These are phyloP conservation scores for Polyommatus iphigenia DNA, from an alignment of 2,888 invertebrate genomes.

Conservation along the genomic window DNA sequence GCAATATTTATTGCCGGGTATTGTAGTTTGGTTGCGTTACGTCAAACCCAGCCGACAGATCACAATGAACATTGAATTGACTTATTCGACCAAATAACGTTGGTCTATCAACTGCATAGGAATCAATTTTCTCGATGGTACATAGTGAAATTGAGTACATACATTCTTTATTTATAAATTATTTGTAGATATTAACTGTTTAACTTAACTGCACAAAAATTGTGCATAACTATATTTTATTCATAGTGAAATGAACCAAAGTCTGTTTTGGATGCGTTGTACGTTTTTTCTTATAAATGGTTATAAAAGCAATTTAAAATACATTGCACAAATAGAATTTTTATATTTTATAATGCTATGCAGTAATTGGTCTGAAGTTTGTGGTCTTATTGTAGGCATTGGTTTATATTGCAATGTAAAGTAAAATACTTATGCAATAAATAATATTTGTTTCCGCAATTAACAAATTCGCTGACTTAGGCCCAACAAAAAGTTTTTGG, in stretches of 20 bases:
- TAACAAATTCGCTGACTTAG: too few species aligned
- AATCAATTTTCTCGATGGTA: too few species aligned
- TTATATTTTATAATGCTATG: slow-evolving; percentile 7
- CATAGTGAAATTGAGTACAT: neutral
- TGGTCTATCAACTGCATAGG: too few species aligned
- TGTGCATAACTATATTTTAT: slow-evolving; percentile 2
- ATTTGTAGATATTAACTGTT: slow-evolving; percentile 23
- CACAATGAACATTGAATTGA: too few species aligned
- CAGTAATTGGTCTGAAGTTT: neutral
- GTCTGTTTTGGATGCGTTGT: slow-evolving; percentile 28
- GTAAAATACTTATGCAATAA: too few species aligned
- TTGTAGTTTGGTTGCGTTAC: too few species aligned
- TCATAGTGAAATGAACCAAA: neutral
- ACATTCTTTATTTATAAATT: neutral
- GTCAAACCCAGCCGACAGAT: too few species aligned
- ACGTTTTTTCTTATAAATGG: slow-evolving; percentile 25
- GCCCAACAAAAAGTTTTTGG: too few species aligned
- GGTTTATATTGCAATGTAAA: too few species aligned
- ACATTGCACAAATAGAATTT: neutral
- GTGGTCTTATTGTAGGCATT: neutral
- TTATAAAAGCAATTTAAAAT: neutral
- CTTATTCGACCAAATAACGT: too few species aligned
- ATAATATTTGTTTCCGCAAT: too few species aligned
- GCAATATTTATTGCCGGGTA: too few species aligned
- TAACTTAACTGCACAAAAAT: slow-evolving; percentile 12